A percentile compares a stretch with the other conserved stretches of the same genome.
Evolutionary conservation across 2,888 invertebrate genomes (phyloP).

Genomic region (Caenorhabditis zanzibari): DNA sequence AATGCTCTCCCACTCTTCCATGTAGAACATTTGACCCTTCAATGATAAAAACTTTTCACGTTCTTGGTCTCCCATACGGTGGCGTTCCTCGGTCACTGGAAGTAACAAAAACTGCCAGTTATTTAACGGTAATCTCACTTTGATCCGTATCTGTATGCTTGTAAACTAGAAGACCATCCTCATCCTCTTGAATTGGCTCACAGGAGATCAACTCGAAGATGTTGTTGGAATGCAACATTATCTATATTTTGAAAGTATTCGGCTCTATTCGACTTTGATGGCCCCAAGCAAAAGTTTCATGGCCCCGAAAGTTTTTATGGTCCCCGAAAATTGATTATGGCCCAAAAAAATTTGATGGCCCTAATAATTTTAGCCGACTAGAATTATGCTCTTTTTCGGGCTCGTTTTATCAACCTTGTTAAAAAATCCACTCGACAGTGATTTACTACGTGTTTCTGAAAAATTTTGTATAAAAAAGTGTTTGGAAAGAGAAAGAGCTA

Average conservation of each 20-base stretch:
- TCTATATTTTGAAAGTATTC: conserved; percentile 85
- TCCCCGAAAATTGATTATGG: too few species aligned
- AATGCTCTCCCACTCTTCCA: conserved; percentile 98
- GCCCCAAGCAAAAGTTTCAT: too few species aligned
- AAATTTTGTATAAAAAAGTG: too few species aligned
- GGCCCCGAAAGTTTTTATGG: too few species aligned
- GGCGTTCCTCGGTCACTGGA: conserved; percentile 86
- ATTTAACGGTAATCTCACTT: conserved; percentile 42
- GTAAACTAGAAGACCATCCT: conserved; percentile 66
- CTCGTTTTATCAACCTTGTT: too few species aligned
- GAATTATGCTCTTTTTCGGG: too few species aligned
- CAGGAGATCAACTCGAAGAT: conserved; percentile 95
- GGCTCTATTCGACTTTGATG: too few species aligned
- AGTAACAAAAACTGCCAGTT: not conserved
- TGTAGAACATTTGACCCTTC: conserved; percentile 98
- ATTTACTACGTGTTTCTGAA: too few species aligned
- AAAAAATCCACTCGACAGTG: too few species aligned
- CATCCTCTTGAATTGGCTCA: conserved; percentile 86
- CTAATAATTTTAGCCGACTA: too few species aligned
- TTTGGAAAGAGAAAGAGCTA: too few species aligned
- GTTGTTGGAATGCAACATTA: conserved; percentile 95
- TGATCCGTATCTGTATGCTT: conserved; percentile 68
- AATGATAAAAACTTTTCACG: conserved; percentile 86
- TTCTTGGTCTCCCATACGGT: conserved; percentile 82
- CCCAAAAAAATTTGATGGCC: too few species aligned